Percentiles rank a stretch among this genome's conserved stretches.
Evolutionary conservation across 2,797 vertebrate species (phyloP).

Genomic region (Gymnocypris eckloni): DNA sequence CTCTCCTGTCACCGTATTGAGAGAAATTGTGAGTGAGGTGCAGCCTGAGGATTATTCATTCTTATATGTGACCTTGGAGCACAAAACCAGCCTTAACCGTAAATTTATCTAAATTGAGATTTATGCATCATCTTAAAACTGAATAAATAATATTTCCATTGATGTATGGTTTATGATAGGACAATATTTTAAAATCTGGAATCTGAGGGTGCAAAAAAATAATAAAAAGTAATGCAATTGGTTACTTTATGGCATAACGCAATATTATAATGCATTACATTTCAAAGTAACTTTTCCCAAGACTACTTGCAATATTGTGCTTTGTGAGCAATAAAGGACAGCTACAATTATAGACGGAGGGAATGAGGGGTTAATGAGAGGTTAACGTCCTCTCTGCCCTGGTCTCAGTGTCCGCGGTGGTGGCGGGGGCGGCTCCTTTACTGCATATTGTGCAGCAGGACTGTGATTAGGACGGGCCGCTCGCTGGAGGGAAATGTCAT

Average conservation of each 20-base stretch:
- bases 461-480: constrained; percentile 78
- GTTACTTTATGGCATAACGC: background rate
- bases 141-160: too few species aligned
- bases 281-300: background rate
- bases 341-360: background rate
- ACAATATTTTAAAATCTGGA: too few species aligned
- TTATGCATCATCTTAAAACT: too few species aligned
- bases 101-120: too few species aligned
- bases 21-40: too few species aligned
- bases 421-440: constrained; percentile 70
- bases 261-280: background rate
- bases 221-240: background rate
- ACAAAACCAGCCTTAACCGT: too few species aligned
- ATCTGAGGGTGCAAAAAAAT: too few species aligned
- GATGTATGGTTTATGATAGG: too few species aligned
- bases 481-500: constrained; percentile 72
- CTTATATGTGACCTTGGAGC: too few species aligned
- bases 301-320: background rate
- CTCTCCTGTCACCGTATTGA: too few species aligned
- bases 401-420: constrained; percentile 50
- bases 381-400: constrained; percentile 52
- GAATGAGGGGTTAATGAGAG: background rate
- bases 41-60: too few species aligned
- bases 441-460: constrained; percentile 77
- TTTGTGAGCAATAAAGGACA: background rate